A percentile compares a stretch with the other conserved stretches of the same genome.
phyloP scores from a whole-genome alignment of 2,888 invertebrate species.

The Troglohyphantes excavatus region DNA sequence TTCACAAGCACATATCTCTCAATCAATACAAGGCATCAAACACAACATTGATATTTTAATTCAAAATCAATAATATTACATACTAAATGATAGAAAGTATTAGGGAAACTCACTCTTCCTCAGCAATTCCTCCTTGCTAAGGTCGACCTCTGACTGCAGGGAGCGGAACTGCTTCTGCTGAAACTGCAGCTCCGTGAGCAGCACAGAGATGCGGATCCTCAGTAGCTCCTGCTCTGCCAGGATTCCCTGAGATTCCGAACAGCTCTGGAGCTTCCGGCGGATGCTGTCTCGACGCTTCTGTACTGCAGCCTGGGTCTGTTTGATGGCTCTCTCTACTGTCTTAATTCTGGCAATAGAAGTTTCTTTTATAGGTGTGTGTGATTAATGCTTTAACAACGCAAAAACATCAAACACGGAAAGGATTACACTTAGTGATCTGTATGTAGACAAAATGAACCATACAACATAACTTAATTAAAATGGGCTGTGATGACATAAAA shows the following conservation, averaged over 20 bases:
- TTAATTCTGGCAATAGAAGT: constrained; percentile 82
- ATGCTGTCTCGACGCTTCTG: constrained; percentile 81
- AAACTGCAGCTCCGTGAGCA: constrained; percentile 81
- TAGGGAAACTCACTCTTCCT: constrained; percentile 68
- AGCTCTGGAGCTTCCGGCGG: constrained; percentile 81
- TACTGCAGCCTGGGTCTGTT: constrained; percentile 82
- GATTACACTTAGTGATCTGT: no score
- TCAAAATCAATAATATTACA: no score
- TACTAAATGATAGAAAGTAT: no score
- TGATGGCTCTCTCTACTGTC: constrained; percentile 83
- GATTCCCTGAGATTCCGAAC: constrained; percentile 73
- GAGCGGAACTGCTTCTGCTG: constrained; percentile 84
- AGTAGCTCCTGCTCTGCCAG: constrained; percentile 81
- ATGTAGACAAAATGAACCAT: no score
- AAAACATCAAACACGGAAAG: no score
- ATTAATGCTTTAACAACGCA: no score
- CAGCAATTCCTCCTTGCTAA: constrained; percentile 84
- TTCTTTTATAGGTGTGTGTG: no score
- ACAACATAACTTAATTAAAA: no score
- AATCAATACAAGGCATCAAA: no score
- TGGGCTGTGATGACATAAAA: no score
- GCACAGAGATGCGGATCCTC: constrained; percentile 81
- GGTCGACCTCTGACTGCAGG: constrained; percentile 87
- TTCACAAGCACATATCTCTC: no score
- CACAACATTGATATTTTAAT: no score